A percentile compares a stretch with the other conserved stretches of the same genome.
Conservation (phyloP, 2,888 invertebrate species). For the Harpagoxenus sublaevis region DNA sequence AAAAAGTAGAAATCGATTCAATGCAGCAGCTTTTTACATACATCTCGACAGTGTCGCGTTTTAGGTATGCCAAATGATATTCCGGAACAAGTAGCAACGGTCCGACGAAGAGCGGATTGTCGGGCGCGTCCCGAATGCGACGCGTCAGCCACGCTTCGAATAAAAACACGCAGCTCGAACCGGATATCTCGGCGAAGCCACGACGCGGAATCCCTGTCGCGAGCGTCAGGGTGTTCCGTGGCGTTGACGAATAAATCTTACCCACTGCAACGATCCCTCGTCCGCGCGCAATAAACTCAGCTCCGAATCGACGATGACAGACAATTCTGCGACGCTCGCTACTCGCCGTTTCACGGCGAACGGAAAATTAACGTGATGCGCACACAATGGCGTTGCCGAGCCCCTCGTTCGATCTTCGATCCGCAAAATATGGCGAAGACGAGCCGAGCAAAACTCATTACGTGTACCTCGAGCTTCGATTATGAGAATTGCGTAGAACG, state of each 20-base stretch:
- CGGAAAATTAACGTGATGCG: conserved; percentile 50
- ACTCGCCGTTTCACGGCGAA: not conserved
- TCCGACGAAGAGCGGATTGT: not conserved
- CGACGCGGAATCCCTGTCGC: not conserved
- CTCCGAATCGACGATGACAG: not conserved
- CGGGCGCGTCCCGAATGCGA: not conserved
- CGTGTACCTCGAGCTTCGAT: conserved; percentile 57
- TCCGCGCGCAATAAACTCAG: not conserved
- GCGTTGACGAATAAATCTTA: conserved; percentile 56
- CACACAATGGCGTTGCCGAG: conserved; percentile 77
- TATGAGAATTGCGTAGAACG: not conserved
- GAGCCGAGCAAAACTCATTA: conserved; percentile 56
- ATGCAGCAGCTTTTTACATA: conserved; percentile 1
- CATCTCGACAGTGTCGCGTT: conserved; percentile 7
- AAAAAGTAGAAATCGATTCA: conserved; percentile 4
- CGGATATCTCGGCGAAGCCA: not conserved
- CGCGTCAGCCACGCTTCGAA: not conserved
- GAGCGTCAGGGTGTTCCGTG: not conserved
- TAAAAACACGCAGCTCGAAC: not conserved
- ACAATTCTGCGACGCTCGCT: not conserved
- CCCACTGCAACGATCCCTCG: conserved; percentile 7
- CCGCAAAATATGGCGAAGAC: conserved; percentile 72
- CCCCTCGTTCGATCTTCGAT: conserved; percentile 67
- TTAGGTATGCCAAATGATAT: not conserved
- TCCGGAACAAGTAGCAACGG: not conserved